A percentile compares a stretch with the other conserved stretches of the same genome.
Evolutionary conservation across 2,888 invertebrate species (phyloP).

Genomic region (Polietes domitor): DNA sequence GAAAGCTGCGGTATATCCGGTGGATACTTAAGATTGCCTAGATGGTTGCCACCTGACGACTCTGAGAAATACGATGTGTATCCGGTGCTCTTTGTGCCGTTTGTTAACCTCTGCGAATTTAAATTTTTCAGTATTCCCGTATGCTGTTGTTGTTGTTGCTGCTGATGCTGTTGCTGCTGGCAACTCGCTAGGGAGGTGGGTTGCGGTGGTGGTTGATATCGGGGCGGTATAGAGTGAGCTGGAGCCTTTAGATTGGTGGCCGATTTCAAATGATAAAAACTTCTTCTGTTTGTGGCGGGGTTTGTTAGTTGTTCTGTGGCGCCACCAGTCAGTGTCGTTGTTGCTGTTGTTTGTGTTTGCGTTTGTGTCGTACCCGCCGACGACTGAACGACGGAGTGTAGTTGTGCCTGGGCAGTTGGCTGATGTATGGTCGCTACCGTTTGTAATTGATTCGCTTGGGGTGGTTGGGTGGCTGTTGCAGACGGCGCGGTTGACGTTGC

Average conservation of each 20-base stretch:
- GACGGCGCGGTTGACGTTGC: constrained; percentile 54
- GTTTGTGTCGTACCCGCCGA: constrained; percentile 51
- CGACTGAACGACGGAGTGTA: not conserved
- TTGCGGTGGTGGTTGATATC: constrained; percentile 90
- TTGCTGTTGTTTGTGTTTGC: constrained; percentile 72
- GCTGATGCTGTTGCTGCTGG: constrained; percentile 82
- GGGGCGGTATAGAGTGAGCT: constrained; percentile 84
- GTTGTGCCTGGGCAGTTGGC: constrained; percentile 72
- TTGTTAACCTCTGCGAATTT: constrained; percentile 56
- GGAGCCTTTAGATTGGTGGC: constrained; percentile 74
- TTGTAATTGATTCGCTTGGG: constrained; percentile 76
- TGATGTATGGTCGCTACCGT: constrained; percentile 79
- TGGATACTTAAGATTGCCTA: constrained; percentile 79
- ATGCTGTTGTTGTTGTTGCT: constrained; percentile 83
- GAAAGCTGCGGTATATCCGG: constrained; percentile 81
- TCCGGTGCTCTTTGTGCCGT: constrained; percentile 42
- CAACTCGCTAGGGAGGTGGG: constrained; percentile 82
- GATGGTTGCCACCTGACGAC: constrained; percentile 41
- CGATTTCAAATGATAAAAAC: constrained; percentile 64
- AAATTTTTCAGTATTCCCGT: constrained; percentile 81
- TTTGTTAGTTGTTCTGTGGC: constrained; percentile 41
- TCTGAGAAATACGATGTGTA: constrained; percentile 59
- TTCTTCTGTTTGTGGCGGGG: constrained; percentile 44
- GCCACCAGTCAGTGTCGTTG: constrained; percentile 37
- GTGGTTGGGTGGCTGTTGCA: constrained; percentile 58